phyloP scores from a whole-genome alignment of 2,797 vertebrate genomes.

The Anguilla pacifica region DNA sequence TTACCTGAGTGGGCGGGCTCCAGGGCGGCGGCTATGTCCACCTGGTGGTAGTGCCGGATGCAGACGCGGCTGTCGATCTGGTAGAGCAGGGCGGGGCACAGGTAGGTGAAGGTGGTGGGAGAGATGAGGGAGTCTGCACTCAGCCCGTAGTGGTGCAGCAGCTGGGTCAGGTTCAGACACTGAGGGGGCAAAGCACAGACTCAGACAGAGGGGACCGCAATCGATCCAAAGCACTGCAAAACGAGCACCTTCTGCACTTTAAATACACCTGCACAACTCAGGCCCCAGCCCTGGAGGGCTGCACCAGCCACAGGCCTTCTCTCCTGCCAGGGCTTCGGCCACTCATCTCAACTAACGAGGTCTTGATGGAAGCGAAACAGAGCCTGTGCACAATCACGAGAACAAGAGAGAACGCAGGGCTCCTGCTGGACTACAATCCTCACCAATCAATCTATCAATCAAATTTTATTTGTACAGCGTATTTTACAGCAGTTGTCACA shows the following conservation, averaged over 20 bases:
- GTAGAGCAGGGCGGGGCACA: conserved; percentile 95
- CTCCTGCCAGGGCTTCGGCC: background rate
- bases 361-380: background rate
- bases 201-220: background rate
- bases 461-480: too few relatives aligned
- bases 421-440: background rate
- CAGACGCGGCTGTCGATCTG: conserved; percentile 95
- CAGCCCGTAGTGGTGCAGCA: conserved; percentile 86
- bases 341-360: background rate
- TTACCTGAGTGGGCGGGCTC: conserved; percentile 68
- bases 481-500: too few relatives aligned
- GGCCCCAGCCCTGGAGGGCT: background rate
- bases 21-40: conserved; percentile 71
- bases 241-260: background rate
- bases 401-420: background rate
- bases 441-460: too few relatives aligned
- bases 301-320: background rate
- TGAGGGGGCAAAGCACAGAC: conserved; percentile 52
- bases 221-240: background rate
- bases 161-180: conserved; percentile 94
- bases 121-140: conserved; percentile 82
- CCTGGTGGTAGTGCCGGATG: conserved; percentile 85
- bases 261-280: background rate
- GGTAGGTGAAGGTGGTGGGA: conserved; percentile 84
- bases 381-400: background rate